Evolutionary conservation across 2,888 invertebrate species (phyloP).

Genomic region (Macrosiphum euphorbiae): DNA sequence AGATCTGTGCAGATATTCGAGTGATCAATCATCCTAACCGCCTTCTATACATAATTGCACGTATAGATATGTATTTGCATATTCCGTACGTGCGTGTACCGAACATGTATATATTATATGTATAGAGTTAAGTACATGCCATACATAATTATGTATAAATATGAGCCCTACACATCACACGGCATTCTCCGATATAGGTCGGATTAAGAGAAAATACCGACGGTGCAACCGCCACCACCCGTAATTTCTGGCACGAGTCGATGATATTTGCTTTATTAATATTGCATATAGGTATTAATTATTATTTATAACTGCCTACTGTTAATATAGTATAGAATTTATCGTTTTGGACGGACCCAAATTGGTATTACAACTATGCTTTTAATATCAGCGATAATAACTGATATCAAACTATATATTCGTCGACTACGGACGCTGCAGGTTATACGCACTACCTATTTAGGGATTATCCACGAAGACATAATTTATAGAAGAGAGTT

Average conservation of each 20-base stretch:
- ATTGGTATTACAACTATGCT: background rate
- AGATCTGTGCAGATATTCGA: background rate
- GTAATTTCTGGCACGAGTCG: background rate
- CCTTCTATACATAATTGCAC: slow-evolving; percentile 9
- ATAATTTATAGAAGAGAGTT: background rate
- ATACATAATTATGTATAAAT: background rate
- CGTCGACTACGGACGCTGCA: background rate
- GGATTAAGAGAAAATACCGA: background rate
- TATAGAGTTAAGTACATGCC: background rate
- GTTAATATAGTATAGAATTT: background rate
- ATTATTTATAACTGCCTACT: background rate
- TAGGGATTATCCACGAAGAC: background rate
- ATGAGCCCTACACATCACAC: background rate
- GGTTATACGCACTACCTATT: background rate
- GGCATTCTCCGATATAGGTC: background rate
- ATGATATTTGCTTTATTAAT: slow-evolving; percentile 4
- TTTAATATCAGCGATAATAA: background rate
- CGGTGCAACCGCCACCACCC: background rate
- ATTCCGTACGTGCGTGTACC: background rate
- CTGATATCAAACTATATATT: background rate
- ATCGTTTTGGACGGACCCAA: background rate
- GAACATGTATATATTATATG: background rate
- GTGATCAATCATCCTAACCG: slow-evolving; percentile 11
- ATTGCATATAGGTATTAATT: background rate
- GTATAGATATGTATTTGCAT: background rate